These are phyloP conservation scores for Neosilurus hyrtlii DNA, from an alignment of 2,797 vertebrate genomes.

Conservation along the genomic window DNA sequence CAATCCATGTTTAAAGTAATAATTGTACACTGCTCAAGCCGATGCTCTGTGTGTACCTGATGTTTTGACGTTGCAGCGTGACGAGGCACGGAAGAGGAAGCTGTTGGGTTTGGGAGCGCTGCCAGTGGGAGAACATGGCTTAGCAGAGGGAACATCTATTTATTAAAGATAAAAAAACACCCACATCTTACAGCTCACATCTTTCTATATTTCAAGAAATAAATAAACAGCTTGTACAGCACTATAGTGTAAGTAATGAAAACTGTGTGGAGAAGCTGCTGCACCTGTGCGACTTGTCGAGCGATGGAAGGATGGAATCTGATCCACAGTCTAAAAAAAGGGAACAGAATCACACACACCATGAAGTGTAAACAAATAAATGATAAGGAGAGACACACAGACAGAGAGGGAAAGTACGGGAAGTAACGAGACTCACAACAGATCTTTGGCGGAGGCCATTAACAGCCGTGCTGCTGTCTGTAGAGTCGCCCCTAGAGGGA, in stretches of 20 bases:
- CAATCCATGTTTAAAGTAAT: not conserved
- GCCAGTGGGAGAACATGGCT: slow-evolving; percentile 64
- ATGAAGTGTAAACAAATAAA: not conserved
- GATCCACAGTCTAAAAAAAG: slow-evolving; percentile 69
- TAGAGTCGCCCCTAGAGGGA: slow-evolving; percentile 69
- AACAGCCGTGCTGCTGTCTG: slow-evolving; percentile 63
- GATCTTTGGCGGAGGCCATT: slow-evolving; percentile 64
- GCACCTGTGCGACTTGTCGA: slow-evolving; percentile 64
- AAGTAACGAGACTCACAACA: slow-evolving; percentile 63
- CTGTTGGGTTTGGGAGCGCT: slow-evolving; percentile 80
- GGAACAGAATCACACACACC: not conserved
- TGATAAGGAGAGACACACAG: not conserved
- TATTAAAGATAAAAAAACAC: slow-evolving; percentile 16
- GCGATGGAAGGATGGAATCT: slow-evolving; percentile 61
- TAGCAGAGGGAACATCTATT: slow-evolving; percentile 62
- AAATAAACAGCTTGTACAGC: not conserved
- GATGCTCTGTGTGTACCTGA: not conserved
- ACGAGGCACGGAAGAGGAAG: slow-evolving; percentile 83
- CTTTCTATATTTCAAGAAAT: not conserved
- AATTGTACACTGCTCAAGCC: not conserved
- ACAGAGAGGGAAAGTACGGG: too few species aligned
- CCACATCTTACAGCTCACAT: not conserved
- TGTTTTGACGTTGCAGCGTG: slow-evolving; percentile 67
- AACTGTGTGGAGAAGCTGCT: not conserved
- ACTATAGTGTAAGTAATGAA: not conserved